phyloP scores from a whole-genome alignment of 2,797 vertebrate genomes.

The Triplophysa yarkandensis region DNA sequence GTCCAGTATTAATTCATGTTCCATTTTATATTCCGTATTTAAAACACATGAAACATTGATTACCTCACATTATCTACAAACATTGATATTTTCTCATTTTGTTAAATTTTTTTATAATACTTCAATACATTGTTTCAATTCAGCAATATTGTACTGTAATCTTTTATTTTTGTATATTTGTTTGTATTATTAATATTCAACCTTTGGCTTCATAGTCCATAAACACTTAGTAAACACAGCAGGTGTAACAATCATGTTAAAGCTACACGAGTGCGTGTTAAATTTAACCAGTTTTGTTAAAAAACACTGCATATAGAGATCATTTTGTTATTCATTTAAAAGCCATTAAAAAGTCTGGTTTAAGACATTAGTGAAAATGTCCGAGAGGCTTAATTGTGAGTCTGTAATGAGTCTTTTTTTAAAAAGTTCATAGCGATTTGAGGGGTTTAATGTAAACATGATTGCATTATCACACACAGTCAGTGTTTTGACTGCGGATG shows the following conservation, averaged over 20 bases:
- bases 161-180: not conserved
- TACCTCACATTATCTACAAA: not conserved
- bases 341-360: not conserved
- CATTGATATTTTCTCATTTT: too few relatives aligned
- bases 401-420: not conserved
- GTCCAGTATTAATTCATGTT: not conserved
- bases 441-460: not conserved
- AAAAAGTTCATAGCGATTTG: not conserved
- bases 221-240: not conserved
- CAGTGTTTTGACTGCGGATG: too few relatives aligned
- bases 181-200: not conserved
- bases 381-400: not conserved
- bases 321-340: not conserved
- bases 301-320: not conserved
- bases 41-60: not conserved
- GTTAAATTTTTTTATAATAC: too few relatives aligned
- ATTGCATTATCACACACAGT: not conserved
- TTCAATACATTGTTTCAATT: too few relatives aligned
- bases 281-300: not conserved
- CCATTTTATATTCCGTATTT: not conserved
- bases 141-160: not conserved
- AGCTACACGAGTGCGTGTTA: not conserved
- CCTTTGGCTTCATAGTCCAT: not conserved
- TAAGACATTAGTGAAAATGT: not conserved
- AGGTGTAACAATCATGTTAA: not conserved